phyloP scores from a whole-genome alignment of 2,888 invertebrate genomes.

The Zootermopsis nevadensis region DNA sequence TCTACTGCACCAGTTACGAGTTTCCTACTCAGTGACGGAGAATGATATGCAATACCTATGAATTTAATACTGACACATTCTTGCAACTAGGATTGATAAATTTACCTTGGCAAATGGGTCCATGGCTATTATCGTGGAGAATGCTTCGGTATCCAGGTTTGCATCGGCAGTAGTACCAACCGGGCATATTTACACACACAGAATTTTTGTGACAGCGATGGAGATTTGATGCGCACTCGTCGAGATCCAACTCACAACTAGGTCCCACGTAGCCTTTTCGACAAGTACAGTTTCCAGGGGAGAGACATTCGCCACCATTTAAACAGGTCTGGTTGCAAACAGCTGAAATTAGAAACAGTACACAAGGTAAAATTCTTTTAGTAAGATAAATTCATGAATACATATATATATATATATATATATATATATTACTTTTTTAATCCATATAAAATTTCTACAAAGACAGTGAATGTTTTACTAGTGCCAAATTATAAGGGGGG shows the following conservation, averaged over 20 bases:
- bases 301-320: constrained; percentile 84
- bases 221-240: constrained; percentile 81
- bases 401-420: no score
- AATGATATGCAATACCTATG: no score
- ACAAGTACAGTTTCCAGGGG: constrained; percentile 83
- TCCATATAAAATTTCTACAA: not conserved
- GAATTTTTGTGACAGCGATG: constrained; percentile 82
- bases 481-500: no score
- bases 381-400: no score
- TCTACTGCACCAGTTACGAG: no score
- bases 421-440: no score
- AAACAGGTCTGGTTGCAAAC: constrained; percentile 83
- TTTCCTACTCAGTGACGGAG: no score
- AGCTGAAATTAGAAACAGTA: constrained; percentile 72
- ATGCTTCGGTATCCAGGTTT: constrained; percentile 77
- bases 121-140: constrained; percentile 67
- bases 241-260: constrained; percentile 87
- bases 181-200: constrained; percentile 87
- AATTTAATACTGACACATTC: no score
- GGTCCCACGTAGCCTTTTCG: constrained; percentile 83
- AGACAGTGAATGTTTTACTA: not conserved
- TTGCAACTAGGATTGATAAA: constrained; percentile 43
- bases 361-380: not conserved
- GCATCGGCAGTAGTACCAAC: constrained; percentile 91
- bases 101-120: constrained; percentile 74